Conservation (phyloP, 2,888 invertebrate species). For the Norana najaformis region DNA sequence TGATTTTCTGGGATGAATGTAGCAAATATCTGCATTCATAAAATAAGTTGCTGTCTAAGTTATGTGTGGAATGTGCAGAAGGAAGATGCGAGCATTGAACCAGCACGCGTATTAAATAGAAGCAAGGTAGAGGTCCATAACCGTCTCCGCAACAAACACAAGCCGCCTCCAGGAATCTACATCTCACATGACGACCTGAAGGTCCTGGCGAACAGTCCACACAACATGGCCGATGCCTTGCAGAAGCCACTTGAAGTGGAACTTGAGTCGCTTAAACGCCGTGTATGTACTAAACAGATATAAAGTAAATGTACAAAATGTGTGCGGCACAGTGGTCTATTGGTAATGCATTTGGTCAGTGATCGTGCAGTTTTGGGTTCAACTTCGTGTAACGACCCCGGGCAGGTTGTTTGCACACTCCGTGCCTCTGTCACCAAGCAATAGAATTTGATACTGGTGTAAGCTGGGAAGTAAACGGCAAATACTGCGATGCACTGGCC, state of each 20-base stretch:
- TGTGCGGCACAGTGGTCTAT: too few relatives aligned
- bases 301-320: too few relatives aligned
- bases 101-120: constrained; percentile 31
- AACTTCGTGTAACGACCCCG: too few relatives aligned
- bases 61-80: neutral
- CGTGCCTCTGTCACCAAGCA: too few relatives aligned
- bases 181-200: constrained; percentile 95
- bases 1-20: neutral
- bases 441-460: too few relatives aligned
- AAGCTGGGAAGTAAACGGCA: too few relatives aligned
- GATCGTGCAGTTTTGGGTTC: too few relatives aligned
- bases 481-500: too few relatives aligned
- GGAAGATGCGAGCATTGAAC: constrained; percentile 16
- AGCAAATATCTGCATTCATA: neutral
- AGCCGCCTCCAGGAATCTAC: constrained; percentile 93
- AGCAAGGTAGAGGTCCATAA: constrained; percentile 68
- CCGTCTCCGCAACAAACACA: constrained; percentile 67
- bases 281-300: constrained; percentile 69
- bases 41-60: neutral
- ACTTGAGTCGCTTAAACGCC: constrained; percentile 89
- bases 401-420: too few relatives aligned
- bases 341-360: too few relatives aligned
- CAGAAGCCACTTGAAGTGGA: constrained; percentile 90
- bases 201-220: constrained; percentile 80
- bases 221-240: constrained; percentile 78